phyloP scores from a whole-genome alignment of 2,888 invertebrate species.

The Macaria liturata region DNA sequence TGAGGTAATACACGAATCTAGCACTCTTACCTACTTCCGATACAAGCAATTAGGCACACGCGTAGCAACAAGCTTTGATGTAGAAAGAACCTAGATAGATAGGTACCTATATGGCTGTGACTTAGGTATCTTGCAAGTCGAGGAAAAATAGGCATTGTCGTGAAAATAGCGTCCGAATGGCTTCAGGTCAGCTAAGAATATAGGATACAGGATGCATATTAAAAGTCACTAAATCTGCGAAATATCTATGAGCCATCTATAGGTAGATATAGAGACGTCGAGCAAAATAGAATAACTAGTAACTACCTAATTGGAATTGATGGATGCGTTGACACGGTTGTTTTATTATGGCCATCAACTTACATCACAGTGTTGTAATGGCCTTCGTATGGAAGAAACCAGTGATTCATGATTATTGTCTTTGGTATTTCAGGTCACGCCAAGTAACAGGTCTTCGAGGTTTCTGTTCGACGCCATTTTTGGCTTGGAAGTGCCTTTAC shows the following conservation, averaged over 20 bases:
- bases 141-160: no score
- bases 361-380: conserved; percentile 13
- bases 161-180: no score
- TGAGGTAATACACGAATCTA: conserved; percentile 37
- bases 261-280: not conserved
- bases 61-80: conserved; percentile 5
- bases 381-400: conserved; percentile 7
- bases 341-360: conserved; percentile 11
- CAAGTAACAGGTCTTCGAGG: conserved; percentile 83
- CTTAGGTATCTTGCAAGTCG: no score
- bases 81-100: not conserved
- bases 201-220: no score
- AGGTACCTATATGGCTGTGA: no score
- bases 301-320: not conserved
- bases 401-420: conserved; percentile 4
- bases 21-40: conserved; percentile 48
- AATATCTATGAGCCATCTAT: not conserved
- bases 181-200: no score
- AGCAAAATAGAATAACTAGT: not conserved
- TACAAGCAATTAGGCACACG: conserved; percentile 24
- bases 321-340: conserved; percentile 12
- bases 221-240: not conserved
- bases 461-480: conserved; percentile 90
- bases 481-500: conserved; percentile 83
- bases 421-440: conserved; percentile 59